Conservation (phyloP, 2,113 vertebrate species). For the Hystrix cristata region DNA sequence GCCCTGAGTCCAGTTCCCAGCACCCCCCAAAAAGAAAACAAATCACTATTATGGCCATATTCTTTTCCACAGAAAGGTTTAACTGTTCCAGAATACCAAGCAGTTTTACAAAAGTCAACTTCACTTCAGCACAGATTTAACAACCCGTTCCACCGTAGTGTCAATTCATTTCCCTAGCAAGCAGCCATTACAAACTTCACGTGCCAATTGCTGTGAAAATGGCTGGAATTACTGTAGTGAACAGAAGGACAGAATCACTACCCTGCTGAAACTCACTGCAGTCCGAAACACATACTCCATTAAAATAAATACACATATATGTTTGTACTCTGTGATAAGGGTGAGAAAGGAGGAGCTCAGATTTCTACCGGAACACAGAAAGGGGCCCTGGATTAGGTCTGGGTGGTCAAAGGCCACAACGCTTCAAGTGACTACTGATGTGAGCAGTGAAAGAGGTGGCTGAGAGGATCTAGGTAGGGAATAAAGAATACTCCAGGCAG, state of each 20-base stretch:
- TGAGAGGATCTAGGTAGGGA: background rate
- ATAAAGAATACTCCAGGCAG: background rate
- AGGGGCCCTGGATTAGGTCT: background rate
- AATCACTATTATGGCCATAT: background rate
- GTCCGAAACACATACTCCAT: background rate
- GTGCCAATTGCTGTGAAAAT: background rate
- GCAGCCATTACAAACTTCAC: background rate
- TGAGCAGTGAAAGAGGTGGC: background rate
- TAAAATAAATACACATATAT: background rate
- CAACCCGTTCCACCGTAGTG: background rate
- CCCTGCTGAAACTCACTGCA: background rate
- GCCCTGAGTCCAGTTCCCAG: too few relatives aligned
- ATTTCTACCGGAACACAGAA: background rate
- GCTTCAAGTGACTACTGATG: background rate
- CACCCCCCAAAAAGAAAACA: too few relatives aligned
- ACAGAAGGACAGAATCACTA: background rate
- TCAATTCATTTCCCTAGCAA: background rate
- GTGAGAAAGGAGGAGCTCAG: background rate
- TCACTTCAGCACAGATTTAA: background rate
- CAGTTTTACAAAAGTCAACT: background rate
- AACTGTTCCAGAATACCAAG: too few relatives aligned
- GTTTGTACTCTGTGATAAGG: background rate
- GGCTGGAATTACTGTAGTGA: background rate
- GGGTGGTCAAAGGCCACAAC: background rate
- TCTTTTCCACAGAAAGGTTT: conserved; percentile 10